These are phyloP conservation scores for Haliclona indistincta DNA, from an alignment of 37 sponge, comb jelly and placozoan genomes.

Conservation along the genomic window DNA sequence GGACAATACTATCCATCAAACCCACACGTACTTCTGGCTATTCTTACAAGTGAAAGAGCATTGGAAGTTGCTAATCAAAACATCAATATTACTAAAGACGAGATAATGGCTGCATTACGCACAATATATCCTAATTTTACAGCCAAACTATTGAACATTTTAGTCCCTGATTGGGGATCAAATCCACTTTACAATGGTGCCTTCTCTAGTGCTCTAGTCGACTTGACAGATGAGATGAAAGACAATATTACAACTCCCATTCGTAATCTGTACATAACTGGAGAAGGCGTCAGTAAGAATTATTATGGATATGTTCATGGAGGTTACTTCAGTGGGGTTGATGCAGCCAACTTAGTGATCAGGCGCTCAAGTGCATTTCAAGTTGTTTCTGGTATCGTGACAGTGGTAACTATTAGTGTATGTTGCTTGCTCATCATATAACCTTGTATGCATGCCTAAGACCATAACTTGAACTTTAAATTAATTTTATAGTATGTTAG, in stretches of 20 bases:
- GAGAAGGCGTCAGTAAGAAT: conserved; percentile 47
- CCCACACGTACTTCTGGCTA: conserved; percentile 14
- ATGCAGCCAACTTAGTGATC: too few species aligned
- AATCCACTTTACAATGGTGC: conserved; percentile 58
- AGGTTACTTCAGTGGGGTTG: conserved; percentile 56
- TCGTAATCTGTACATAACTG: conserved; percentile 59
- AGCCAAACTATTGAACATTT: conserved; percentile 28
- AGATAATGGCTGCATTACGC: conserved; percentile 5
- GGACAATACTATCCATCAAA: conserved; percentile 16
- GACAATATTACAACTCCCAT: conserved; percentile 1
- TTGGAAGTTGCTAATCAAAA: background rate
- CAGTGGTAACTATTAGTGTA: too few species aligned
- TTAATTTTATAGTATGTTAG: too few species aligned
- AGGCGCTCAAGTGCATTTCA: too few species aligned
- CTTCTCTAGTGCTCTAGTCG: conserved; percentile 34
- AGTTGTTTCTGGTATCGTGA: too few species aligned
- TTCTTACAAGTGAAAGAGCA: conserved; percentile 3
- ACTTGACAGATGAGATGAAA: background rate
- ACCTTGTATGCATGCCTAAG: too few species aligned
- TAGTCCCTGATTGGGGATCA: conserved; percentile 45
- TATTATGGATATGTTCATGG: conserved; percentile 66
- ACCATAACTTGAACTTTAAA: too few species aligned
- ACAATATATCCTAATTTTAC: background rate
- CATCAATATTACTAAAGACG: background rate
- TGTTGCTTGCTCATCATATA: too few species aligned